Base-by-base conservation (phyloP, 2,797 vertebrate species). In the Protonibea diacanthus region DNA sequence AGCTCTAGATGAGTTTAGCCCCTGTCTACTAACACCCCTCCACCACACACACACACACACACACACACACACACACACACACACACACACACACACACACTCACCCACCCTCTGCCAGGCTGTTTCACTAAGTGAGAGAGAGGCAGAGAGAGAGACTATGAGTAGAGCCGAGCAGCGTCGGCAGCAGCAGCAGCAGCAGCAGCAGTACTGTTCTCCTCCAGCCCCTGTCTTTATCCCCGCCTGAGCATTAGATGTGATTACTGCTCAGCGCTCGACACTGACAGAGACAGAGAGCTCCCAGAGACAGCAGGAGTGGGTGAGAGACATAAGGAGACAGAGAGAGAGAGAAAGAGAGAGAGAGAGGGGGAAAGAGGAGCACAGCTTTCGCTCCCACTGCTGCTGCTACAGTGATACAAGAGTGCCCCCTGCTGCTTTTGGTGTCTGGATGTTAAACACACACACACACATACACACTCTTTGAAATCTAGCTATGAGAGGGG, bases 161-260 rank as follows among this genome's bases (percentile, higher is more conserved):
- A 79, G 77, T 82, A 49, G 76, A 87, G 85, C 80, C 18, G 69
- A 84, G 84, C 82, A 60, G 83, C 71, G 29, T 67, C 87, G 66
- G 40, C 40, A 29, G 29, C 29, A 29, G 85, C 87, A 79, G 87
- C 85, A 90, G 87, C 85, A 73, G 85, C 87, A 79, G 87, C 85
- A 90, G 87, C 85, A 74, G 88, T 77, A 86, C 91, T 81, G 82
- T 77, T 91, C 88, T 92, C 87, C 90, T 93, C 82, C 77, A 93
- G 91, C 86, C 88, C 87, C 84, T 87, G 92, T 94, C 92, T 93
- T 94, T 93, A 95, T 94, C 94, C 92, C 93, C 88, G 92, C 91
- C 89, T 93, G 94, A 94, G 94, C 94, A 95, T 95, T 94, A 95
- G 93, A 95, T 96, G 94, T 95, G 95, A 95, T 96, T 95, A 96